Percentiles rank a stretch among this genome's conserved stretches.
phyloP scores from a whole-genome alignment of 2,113 vertebrate species.

The Platysternon megacephalum region DNA sequence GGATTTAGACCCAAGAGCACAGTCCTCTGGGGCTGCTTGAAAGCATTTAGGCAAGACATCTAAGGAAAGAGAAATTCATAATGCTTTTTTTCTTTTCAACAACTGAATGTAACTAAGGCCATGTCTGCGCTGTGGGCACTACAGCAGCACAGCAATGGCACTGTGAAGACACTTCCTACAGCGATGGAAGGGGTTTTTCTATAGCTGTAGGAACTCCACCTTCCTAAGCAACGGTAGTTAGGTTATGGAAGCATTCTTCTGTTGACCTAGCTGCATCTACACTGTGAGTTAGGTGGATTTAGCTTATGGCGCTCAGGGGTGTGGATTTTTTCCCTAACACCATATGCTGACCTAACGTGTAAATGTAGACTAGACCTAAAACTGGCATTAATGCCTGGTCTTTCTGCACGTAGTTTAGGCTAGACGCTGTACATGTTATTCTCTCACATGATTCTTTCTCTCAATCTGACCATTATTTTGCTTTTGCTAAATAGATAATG shows the following conservation, averaged over 20 bases:
- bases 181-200: not conserved
- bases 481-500: not conserved
- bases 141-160: not conserved
- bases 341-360: not conserved
- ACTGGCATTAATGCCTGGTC: constrained; percentile 33
- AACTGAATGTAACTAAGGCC: constrained; percentile 47
- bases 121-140: not conserved
- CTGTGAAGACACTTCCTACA: not conserved
- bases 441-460: constrained; percentile 42
- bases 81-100: constrained; percentile 30
- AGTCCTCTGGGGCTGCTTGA: constrained; percentile 70
- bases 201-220: not conserved
- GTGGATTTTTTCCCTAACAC: not conserved
- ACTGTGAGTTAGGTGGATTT: not conserved
- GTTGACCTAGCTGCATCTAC: not conserved
- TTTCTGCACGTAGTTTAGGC: constrained; percentile 35
- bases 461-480: constrained; percentile 19
- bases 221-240: not conserved
- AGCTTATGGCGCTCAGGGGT: not conserved
- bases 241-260: not conserved
- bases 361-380: not conserved
- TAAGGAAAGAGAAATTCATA: constrained; percentile 58
- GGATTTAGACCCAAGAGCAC: constrained; percentile 65
- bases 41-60: constrained; percentile 71
- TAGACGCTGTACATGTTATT: constrained; percentile 54